Evolutionary conservation across 2,888 invertebrate species (phyloP).

Genomic region (Octodonta nipae): DNA sequence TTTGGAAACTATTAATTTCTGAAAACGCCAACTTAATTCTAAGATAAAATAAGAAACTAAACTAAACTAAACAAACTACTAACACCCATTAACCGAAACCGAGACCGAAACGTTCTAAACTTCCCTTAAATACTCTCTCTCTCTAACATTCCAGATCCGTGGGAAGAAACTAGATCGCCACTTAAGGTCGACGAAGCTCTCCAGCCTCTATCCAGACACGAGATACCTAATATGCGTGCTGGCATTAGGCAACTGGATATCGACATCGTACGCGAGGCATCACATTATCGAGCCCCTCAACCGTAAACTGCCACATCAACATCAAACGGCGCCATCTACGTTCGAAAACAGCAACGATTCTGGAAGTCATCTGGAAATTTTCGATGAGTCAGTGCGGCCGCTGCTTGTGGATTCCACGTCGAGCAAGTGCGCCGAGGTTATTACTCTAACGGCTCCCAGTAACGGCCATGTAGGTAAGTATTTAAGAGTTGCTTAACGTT

Average conservation of each 20-base stretch:
- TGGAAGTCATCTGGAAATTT: constrained; percentile 33
- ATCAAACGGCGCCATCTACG: too few species aligned
- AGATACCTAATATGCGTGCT: constrained; percentile 77
- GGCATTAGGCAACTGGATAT: constrained; percentile 65
- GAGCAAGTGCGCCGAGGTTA: constrained; percentile 64
- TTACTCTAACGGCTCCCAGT: constrained; percentile 58
- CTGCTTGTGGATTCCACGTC: constrained; percentile 55
- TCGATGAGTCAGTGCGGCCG: constrained; percentile 42
- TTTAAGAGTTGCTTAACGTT: too few species aligned
- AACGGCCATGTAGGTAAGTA: constrained; percentile 42
- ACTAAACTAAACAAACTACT: too few species aligned
- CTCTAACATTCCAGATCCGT: constrained; percentile 54
- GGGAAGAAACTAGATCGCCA: constrained; percentile 62
- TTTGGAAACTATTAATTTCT: too few species aligned
- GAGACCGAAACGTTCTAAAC: too few species aligned
- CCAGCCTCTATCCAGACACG: constrained; percentile 62
- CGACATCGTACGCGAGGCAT: too few species aligned
- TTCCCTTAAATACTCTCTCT: too few species aligned
- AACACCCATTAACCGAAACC: too few species aligned
- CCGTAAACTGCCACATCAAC: too few species aligned
- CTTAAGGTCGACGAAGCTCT: constrained; percentile 59
- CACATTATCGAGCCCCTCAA: too few species aligned
- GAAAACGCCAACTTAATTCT: too few species aligned
- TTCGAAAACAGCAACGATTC: constrained; percentile 42
- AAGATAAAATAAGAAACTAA: too few species aligned